Conservation (phyloP, 2,797 vertebrate species). For the Melopsittacus undulatus region DNA sequence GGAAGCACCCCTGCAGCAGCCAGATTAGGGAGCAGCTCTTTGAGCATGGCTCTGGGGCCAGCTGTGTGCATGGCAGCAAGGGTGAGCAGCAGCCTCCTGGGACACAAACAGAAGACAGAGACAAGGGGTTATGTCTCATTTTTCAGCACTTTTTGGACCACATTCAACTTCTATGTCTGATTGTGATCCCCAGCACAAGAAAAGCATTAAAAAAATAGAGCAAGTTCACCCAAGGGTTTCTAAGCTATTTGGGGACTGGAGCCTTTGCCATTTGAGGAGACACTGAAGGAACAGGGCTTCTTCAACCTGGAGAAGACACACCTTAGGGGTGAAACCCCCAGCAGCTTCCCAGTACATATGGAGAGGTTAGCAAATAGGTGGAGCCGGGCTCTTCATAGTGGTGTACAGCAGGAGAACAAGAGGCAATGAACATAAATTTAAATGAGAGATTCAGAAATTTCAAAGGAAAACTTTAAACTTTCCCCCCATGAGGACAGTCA, state of each 20-base stretch:
- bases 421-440: neutral
- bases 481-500: neutral
- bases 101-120: neutral
- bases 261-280: neutral
- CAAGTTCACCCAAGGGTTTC: neutral
- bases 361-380: neutral
- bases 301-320: neutral
- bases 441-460: neutral
- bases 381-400: neutral
- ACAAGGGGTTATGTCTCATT: neutral
- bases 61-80: neutral
- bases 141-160: neutral
- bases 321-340: neutral
- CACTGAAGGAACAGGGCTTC: neutral
- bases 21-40: neutral
- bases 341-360: neutral
- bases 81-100: neutral
- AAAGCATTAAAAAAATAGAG: neutral
- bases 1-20: neutral
- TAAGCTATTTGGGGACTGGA: neutral
- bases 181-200: neutral
- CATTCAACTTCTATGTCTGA: neutral
- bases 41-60: neutral
- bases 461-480: neutral
- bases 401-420: neutral